Evolutionary conservation across 2,113 vertebrate genomes (phyloP).

Genomic region (Ceuthmochares aereus): DNA sequence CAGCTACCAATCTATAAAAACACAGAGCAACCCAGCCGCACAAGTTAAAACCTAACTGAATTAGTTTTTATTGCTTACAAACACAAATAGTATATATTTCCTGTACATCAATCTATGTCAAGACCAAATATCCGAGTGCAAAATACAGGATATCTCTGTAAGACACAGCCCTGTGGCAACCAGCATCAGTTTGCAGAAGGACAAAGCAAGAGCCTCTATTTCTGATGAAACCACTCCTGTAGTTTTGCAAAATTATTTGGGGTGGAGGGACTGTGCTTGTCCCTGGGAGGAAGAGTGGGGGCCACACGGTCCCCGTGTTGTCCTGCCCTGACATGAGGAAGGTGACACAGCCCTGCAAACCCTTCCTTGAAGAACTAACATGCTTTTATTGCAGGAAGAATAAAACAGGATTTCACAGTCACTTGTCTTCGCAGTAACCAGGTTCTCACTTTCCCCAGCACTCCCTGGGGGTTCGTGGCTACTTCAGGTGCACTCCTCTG

Average conservation of each 20-base stretch:
- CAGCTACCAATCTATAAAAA: not conserved
- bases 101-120: not conserved
- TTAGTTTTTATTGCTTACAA: not conserved
- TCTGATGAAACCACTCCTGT: fast-evolving
- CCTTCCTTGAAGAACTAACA: not conserved
- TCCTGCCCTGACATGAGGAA: not conserved
- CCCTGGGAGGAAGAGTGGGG: not conserved
- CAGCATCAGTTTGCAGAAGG: fast-evolving
- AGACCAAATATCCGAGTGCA: not conserved
- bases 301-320: fast-evolving
- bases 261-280: fast-evolving
- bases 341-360: not conserved
- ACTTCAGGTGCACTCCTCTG: slow-evolving; percentile 54
- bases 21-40: not conserved
- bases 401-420: slow-evolving; percentile 64
- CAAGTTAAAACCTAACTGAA: not conserved
- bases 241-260: not conserved
- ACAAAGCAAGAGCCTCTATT: not conserved
- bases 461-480: not conserved
- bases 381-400: slow-evolving; percentile 43
- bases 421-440: slow-evolving; percentile 58
- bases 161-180: not conserved
- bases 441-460: slow-evolving; percentile 59
- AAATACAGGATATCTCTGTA: fast-evolving
- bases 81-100: not conserved